Evolutionary conservation across 1,140 invertebrate genomes (phyloP).

Genomic region (Homarus americanus): DNA sequence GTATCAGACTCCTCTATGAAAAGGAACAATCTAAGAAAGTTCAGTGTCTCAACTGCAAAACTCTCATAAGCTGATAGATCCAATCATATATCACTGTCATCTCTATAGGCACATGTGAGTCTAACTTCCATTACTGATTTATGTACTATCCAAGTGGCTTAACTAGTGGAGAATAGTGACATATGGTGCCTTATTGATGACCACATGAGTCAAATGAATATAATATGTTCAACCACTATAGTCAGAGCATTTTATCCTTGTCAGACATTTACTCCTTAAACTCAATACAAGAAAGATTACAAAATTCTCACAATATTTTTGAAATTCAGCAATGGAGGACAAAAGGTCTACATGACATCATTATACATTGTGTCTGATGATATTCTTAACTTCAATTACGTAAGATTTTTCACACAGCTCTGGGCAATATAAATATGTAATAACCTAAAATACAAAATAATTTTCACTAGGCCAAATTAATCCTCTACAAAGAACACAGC

Average conservation of each 20-base stretch:
- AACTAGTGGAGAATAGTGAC: neutral
- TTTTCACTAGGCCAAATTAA: neutral
- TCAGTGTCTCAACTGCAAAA: neutral
- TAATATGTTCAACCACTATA: neutral
- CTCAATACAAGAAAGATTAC: neutral
- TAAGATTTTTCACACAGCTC: neutral
- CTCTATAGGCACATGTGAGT: neutral
- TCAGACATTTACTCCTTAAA: neutral
- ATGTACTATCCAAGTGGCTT: neutral
- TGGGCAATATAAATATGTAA: neutral
- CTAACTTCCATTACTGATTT: neutral
- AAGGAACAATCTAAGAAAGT: neutral
- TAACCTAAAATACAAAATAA: neutral
- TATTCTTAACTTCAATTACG: neutral
- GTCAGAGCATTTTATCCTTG: neutral
- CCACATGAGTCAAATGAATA: neutral
- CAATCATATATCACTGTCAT: slow-evolving; percentile 3
- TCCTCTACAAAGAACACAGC: neutral
- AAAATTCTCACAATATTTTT: neutral
- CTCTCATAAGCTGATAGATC: neutral
- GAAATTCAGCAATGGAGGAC: neutral
- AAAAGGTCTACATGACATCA: neutral
- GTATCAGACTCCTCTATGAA: neutral
- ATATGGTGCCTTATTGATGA: neutral
- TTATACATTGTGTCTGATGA: neutral